These are phyloP conservation scores for Trochalopteron elliotii DNA, from an alignment of 2,113 vertebrate species.

Conservation along the genomic window DNA sequence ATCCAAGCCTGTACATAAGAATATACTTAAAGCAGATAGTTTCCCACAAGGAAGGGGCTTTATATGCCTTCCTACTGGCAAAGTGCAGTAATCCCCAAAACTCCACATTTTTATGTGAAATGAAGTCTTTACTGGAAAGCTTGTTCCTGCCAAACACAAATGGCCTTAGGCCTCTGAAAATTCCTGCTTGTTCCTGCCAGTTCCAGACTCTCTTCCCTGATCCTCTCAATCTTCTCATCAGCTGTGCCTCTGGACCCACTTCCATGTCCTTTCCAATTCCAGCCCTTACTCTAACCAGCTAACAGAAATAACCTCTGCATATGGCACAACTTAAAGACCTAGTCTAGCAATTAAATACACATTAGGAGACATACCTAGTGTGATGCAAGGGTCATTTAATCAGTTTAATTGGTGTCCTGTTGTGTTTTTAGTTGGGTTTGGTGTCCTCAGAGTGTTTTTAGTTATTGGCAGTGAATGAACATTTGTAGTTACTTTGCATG, in stretches of 20 bases:
- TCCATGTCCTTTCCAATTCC: not conserved
- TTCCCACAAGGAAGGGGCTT: not conserved
- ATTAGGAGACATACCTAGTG: not conserved
- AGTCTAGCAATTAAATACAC: slow-evolving; percentile 4
- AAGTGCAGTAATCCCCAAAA: not conserved
- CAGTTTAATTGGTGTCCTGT: slow-evolving; percentile 25
- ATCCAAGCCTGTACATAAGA: not conserved
- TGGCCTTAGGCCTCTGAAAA: not conserved
- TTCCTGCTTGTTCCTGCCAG: not conserved
- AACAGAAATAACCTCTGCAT: not conserved
- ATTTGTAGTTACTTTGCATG: not conserved
- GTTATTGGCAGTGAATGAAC: not conserved
- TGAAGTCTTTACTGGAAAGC: not conserved
- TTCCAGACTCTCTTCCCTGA: not conserved
- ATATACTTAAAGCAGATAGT: not conserved
- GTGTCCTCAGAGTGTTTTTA: not conserved
- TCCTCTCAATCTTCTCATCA: not conserved
- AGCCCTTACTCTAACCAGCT: not conserved
- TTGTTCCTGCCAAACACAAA: not conserved
- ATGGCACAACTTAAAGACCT: not conserved
- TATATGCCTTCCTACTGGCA: not conserved
- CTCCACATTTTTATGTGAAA: not conserved
- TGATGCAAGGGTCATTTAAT: slow-evolving; percentile 18
- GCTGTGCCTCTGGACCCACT: not conserved
- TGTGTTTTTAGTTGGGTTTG: not conserved